Evolutionary conservation across 2,113 vertebrate genomes (phyloP).

Genomic region (Ammodytes dubius): DNA sequence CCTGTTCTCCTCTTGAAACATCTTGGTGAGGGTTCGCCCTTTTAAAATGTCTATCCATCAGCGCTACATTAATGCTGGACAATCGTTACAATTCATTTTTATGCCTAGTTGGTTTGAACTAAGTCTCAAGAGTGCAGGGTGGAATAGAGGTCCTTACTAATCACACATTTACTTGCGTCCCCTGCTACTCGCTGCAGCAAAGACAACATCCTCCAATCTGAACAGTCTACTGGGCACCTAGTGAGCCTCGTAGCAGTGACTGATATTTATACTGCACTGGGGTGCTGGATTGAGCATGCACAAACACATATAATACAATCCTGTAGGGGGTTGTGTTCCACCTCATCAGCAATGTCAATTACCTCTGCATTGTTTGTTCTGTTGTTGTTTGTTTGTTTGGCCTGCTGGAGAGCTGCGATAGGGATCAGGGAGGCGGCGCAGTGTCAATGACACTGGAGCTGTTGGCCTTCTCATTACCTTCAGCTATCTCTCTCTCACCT

Average conservation of each 20-base stretch:
- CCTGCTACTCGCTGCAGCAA: neutral
- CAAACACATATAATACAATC: slow-evolving; percentile 44
- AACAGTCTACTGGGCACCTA: slow-evolving; percentile 2
- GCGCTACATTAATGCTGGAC: neutral
- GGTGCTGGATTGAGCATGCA: slow-evolving; percentile 4
- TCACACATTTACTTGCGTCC: slow-evolving; percentile 19
- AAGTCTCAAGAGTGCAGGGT: neutral
- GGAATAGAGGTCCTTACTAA: neutral
- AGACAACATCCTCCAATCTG: slow-evolving; percentile 36
- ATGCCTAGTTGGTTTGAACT: neutral
- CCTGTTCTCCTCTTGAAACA: neutral
- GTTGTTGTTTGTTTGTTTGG: slow-evolving; percentile 73
- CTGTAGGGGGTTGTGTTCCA: slow-evolving; percentile 63
- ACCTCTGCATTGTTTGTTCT: slow-evolving; percentile 62
- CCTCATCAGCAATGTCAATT: slow-evolving; percentile 77
- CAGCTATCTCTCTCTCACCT: slow-evolving; percentile 54
- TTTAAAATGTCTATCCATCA: neutral
- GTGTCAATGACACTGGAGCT: slow-evolving; percentile 58
- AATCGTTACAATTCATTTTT: neutral
- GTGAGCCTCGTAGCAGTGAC: slow-evolving; percentile 4
- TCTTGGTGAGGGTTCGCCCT: neutral
- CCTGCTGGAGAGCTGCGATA: slow-evolving; percentile 59
- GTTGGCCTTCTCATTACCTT: slow-evolving; percentile 70
- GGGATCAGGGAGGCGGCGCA: slow-evolving; percentile 56
- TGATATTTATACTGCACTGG: neutral